Evolutionary conservation across 2,888 invertebrate species (phyloP), one percentile per base, ranked within the genome.

Genomic region (Ommatoiulus sabulosus): DNA sequence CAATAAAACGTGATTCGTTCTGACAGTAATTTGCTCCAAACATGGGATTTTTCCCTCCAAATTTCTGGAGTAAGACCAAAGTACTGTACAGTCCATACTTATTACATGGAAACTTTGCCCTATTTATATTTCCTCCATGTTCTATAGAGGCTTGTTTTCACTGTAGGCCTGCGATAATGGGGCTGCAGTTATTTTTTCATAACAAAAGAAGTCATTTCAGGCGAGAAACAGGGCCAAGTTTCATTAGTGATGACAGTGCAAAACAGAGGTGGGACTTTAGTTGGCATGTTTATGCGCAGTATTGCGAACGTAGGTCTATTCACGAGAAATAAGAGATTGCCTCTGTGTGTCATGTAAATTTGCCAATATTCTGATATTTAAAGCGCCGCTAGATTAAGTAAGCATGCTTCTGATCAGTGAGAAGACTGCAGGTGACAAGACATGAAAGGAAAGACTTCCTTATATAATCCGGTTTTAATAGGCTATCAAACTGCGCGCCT

Each of bases 221-320:
- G 3, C 57, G 52, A n/a, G 57, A 57, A 57, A 57, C 57, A 57
- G 57, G 57, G 57, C 57, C 57, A 57, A 57, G 57, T 57, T 57
- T 57, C 57, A 57, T 57, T 17, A 17, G 57, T 57, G 57, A 57
- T 57, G 57, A 57, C 57, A n/a, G 57, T 17, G 57, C 57, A 57
- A 57, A 57, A 57, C 15, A 57, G n/a, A n/a, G 57, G n/a, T n/a
- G 57, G n/a, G 57, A 57, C 57, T 57, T 52, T 4, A 57, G 57
- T 10, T 57, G 57, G 10, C 57, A 57, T 57, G 57, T 17, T 57
- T 17, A 57, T 57, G 57, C 5, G 57, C 57, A n/a, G n/a, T n/a
- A n/a, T n/a, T n/a, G n/a, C n/a, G n/a, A n/a, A 57, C 57, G 57
- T 57, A 57, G 57, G 57, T 57, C 57, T 57, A 57, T 57, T 17